Percentiles rank a stretch among this genome's conserved stretches.
Conservation (phyloP, 2,888 invertebrate species). For the Cataglyphis rosenhaueri region DNA sequence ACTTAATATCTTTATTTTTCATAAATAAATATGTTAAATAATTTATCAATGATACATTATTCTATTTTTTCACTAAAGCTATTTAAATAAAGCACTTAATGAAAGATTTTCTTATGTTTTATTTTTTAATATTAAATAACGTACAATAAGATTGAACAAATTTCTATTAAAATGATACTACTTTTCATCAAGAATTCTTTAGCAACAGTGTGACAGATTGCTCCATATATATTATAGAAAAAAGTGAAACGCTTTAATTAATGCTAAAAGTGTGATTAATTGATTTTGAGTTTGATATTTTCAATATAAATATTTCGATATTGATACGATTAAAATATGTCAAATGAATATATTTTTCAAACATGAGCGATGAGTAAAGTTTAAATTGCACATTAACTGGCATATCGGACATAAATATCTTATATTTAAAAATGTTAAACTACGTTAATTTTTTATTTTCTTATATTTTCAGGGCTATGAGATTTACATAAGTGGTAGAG, state of each 20-base stretch:
- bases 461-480: neutral
- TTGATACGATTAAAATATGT: neutral
- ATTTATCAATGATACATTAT: no score
- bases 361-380: neutral
- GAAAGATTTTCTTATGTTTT: no score
- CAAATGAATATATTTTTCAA: neutral
- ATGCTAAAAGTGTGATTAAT: neutral
- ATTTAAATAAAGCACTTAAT: no score
- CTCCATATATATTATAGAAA: neutral
- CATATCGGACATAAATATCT: constrained; percentile 64
- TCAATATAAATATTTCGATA: neutral
- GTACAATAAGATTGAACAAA: no score
- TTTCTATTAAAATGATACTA: no score
- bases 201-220: neutral
- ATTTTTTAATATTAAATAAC: no score
- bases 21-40: no score
- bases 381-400: neutral
- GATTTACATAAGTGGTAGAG: neutral
- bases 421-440: constrained; percentile 64
- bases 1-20: no score
- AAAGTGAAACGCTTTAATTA: constrained; percentile 2
- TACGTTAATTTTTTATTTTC: constrained; percentile 56
- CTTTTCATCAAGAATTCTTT: no score
- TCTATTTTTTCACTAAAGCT: no score
- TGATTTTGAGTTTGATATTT: neutral